Evolutionary conservation across 2,888 invertebrate genomes (phyloP).

Genomic region (Drosophila putrida): DNA sequence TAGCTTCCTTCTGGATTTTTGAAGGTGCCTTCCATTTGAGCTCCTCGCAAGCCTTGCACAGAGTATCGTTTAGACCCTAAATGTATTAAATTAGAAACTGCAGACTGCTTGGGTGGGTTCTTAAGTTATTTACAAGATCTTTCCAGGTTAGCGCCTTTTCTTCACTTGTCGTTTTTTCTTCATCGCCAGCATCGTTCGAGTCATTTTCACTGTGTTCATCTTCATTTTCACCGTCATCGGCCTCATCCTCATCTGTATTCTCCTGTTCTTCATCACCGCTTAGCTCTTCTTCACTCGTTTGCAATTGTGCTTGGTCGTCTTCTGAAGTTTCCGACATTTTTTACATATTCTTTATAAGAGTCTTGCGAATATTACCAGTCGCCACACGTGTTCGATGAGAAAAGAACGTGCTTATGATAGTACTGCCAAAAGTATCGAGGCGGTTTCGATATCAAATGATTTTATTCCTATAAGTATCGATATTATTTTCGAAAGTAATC

Average conservation of each 20-base stretch:
- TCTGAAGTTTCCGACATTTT: slow-evolving; percentile 83
- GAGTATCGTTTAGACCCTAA: slow-evolving; percentile 95
- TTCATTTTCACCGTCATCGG: slow-evolving; percentile 48
- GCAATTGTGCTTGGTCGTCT: slow-evolving; percentile 70
- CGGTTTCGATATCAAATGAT: too few species aligned
- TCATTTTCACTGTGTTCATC: slow-evolving; percentile 34
- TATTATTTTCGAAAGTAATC: too few species aligned
- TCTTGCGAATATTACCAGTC: slow-evolving; percentile 46
- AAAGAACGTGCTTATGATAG: slow-evolving; percentile 28
- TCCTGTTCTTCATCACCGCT: slow-evolving; percentile 52
- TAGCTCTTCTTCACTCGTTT: slow-evolving; percentile 67
- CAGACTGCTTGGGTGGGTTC: too few species aligned
- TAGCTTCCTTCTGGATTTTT: slow-evolving; percentile 97
- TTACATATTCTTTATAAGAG: slow-evolving; percentile 37
- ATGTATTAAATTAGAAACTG: background rate
- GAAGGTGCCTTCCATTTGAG: slow-evolving; percentile 98
- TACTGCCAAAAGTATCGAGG: too few species aligned
- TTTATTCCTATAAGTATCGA: too few species aligned
- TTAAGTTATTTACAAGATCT: slow-evolving; percentile 86
- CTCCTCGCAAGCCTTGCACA: slow-evolving; percentile 96
- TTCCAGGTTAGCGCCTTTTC: slow-evolving; percentile 86
- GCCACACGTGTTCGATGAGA: slow-evolving; percentile 50
- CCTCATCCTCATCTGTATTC: slow-evolving; percentile 32
- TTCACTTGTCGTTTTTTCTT: slow-evolving; percentile 22
- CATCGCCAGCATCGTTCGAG: slow-evolving; percentile 31